phyloP scores from a whole-genome alignment of 2,113 vertebrate genomes.

The Neolamprologus toae region DNA sequence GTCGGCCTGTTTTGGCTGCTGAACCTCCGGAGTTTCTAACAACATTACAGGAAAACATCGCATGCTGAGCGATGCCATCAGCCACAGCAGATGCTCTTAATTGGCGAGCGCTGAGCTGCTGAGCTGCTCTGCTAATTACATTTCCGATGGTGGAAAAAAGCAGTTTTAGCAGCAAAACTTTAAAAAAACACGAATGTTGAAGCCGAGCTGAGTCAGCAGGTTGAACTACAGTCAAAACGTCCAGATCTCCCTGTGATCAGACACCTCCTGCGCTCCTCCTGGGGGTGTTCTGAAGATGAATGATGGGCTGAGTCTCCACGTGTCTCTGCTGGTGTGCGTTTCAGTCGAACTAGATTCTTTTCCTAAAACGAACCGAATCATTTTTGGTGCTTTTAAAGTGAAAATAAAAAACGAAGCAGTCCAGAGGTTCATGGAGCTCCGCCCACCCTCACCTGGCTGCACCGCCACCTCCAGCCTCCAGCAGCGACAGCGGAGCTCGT shows the following conservation, averaged over 20 bases:
- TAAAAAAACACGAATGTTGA: fast-evolving
- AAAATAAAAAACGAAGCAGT: not conserved
- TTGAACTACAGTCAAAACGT: fast-evolving
- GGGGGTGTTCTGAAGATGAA: not conserved
- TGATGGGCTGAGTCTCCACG: not conserved
- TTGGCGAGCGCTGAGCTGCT: not conserved
- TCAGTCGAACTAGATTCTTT: fast-evolving
- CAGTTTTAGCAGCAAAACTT: not conserved
- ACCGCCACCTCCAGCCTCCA: not conserved
- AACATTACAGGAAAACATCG: not conserved
- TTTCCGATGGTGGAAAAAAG: not conserved
- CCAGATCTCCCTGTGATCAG: not conserved
- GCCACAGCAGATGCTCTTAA: not conserved
- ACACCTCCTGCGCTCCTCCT: not conserved
- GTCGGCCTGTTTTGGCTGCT: not conserved
- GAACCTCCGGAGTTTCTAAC: not conserved
- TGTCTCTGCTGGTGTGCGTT: not conserved
- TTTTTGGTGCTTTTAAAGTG: not conserved
- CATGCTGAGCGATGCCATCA: not conserved
- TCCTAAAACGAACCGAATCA: not conserved
- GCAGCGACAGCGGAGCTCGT: not conserved
- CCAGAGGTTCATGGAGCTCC: not conserved
- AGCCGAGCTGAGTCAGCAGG: not conserved
- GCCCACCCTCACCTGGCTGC: not conserved
- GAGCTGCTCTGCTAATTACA: not conserved